phyloP scores from a whole-genome alignment of 2,888 invertebrate species.

The Dioctria rufipes region DNA sequence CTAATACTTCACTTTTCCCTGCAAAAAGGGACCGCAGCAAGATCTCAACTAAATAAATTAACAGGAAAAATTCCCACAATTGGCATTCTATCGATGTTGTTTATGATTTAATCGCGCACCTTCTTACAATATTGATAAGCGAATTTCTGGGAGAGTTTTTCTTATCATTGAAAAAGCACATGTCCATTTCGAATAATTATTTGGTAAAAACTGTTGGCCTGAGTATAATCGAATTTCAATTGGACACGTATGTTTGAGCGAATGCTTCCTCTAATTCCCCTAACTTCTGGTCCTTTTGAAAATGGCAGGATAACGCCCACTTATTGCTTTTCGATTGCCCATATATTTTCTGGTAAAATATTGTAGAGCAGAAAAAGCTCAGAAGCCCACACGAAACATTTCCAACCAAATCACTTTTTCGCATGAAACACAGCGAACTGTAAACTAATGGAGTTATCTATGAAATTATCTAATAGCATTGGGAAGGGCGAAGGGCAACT shows the following conservation, averaged over 20 bases:
- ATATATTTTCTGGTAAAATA: too few species aligned
- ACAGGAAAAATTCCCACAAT: conserved; percentile 18
- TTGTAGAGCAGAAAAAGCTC: neutral
- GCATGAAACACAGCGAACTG: conserved; percentile 33
- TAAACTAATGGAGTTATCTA: conserved; percentile 45
- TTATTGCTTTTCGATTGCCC: too few species aligned
- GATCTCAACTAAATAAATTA: conserved; percentile 24
- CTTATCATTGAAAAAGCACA: conserved; percentile 17
- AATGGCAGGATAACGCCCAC: neutral
- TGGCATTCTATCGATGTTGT: conserved; percentile 21
- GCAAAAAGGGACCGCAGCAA: too few species aligned
- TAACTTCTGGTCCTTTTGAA: neutral
- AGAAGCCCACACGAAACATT: neutral
- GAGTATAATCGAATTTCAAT: conserved; percentile 34
- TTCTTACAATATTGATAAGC: conserved; percentile 43
- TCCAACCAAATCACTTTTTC: conserved; percentile 32
- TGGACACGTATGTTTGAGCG: conserved; percentile 7
- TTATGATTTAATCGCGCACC: conserved; percentile 34
- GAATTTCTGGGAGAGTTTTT: conserved; percentile 44
- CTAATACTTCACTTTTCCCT: too few species aligned
- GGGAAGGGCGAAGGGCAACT: conserved; percentile 6
- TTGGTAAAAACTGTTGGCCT: neutral
- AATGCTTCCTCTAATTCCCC: conserved; percentile 14
- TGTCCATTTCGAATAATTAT: conserved; percentile 14
- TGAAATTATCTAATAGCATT: conserved; percentile 43